These are phyloP conservation scores for Caenorhabditis japonica DNA, from an alignment of 2,888 invertebrate species.

Conservation along the genomic window DNA sequence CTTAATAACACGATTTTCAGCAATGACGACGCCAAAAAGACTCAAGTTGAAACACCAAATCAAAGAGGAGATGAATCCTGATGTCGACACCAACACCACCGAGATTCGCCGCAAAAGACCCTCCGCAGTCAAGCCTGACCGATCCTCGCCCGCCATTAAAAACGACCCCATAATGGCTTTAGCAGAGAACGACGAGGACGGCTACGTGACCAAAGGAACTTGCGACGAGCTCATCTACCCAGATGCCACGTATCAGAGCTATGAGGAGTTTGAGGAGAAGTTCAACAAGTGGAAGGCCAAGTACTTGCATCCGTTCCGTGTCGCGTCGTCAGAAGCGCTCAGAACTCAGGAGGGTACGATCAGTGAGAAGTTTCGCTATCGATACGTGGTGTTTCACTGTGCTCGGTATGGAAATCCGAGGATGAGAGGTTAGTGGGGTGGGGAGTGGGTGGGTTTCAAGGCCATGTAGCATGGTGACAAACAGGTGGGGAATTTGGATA, in stretches of 20 bases:
- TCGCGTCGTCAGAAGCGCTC: constrained; percentile 73
- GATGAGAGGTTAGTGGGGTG: constrained; percentile 70
- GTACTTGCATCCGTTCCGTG: constrained; percentile 70
- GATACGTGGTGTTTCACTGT: constrained; percentile 76
- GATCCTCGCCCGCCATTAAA: not conserved
- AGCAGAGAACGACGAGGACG: not conserved
- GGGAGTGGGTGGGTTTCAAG: too few species aligned
- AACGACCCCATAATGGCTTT: not conserved
- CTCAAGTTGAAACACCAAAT: too few species aligned
- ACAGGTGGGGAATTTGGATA: too few species aligned
- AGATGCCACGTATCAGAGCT: constrained; percentile 58
- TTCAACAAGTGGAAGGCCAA: constrained; percentile 71
- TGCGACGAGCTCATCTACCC: constrained; percentile 37
- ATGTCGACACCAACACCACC: too few species aligned
- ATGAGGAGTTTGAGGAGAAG: constrained; percentile 64
- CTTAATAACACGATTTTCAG: too few species aligned
- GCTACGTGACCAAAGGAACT: constrained; percentile 3
- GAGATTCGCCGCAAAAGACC: too few species aligned
- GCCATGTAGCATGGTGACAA: too few species aligned
- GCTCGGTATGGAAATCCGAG: constrained; percentile 73
- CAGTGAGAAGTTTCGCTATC: constrained; percentile 66
- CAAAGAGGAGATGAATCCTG: too few species aligned
- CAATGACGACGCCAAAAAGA: too few species aligned
- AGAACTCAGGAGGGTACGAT: constrained; percentile 53
- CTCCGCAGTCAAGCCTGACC: too few species aligned